A percentile compares a stretch with the other conserved stretches of the same genome.
Conservation (phyloP, 2,888 invertebrate species). For the Noctua comes region DNA sequence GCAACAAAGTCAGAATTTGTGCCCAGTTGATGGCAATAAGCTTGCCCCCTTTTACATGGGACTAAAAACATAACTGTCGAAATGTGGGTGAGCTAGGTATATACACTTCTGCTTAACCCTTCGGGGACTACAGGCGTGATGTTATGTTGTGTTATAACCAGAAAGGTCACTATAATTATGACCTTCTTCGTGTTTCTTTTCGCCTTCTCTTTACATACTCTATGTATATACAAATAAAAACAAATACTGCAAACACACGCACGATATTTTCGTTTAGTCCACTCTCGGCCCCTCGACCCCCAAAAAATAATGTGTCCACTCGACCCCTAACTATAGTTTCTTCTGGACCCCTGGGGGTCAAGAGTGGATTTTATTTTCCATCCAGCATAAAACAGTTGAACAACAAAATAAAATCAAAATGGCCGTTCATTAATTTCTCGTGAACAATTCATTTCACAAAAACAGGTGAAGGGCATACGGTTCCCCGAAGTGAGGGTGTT, state of each 20-base stretch:
- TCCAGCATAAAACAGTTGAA: neutral
- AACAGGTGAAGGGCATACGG: slow-evolving; percentile 49
- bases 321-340: no score
- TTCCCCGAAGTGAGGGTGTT: slow-evolving; percentile 29
- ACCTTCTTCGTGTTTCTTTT: neutral
- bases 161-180: neutral
- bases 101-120: neutral
- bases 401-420: slow-evolving; percentile 51
- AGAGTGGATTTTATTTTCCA: slow-evolving; percentile 22
- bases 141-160: neutral
- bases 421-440: slow-evolving; percentile 49
- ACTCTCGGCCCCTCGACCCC: no score
- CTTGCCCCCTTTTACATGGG: neutral
- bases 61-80: neutral
- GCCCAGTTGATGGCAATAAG: no score
- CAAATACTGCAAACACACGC: neutral
- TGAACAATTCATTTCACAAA: slow-evolving; percentile 56
- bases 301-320: no score
- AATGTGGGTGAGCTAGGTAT: neutral
- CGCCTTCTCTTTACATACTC: neutral
- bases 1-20: no score
- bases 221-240: no score
- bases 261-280: slow-evolving; percentile 18
- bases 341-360: no score
- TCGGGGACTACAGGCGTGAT: neutral